A percentile compares a stretch with the other conserved stretches of the same genome.
These are phyloP conservation scores for Sebastes oblongus DNA, from an alignment of 2,797 vertebrate genomes.

Conservation along the genomic window DNA sequence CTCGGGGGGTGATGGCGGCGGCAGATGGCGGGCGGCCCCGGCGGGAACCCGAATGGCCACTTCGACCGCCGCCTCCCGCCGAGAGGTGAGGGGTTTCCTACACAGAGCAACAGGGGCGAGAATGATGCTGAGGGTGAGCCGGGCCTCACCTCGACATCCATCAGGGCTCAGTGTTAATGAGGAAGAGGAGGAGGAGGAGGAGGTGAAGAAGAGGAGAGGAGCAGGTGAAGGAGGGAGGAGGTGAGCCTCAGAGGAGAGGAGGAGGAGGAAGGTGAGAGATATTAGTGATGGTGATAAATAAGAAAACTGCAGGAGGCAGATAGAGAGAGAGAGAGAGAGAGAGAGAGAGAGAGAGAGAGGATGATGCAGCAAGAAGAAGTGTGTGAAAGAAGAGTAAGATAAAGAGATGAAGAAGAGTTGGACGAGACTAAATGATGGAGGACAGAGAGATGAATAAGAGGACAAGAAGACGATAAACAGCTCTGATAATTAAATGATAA, in stretches of 20 bases:
- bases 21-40: slow-evolving; percentile 68
- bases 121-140: slow-evolving; percentile 33
- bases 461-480: neutral
- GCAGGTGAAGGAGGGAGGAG: slow-evolving; percentile 30
- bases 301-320: slow-evolving; percentile 53
- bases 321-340: neutral
- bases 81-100: slow-evolving; percentile 56
- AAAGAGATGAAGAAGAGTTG: neutral
- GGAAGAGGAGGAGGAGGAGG: slow-evolving; percentile 25
- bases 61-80: slow-evolving; percentile 30
- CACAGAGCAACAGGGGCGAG: slow-evolving; percentile 48
- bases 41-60: slow-evolving; percentile 32
- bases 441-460: neutral
- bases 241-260: slow-evolving; percentile 23
- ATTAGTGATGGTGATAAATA: slow-evolving; percentile 65
- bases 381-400: neutral
- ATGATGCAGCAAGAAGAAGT: neutral
- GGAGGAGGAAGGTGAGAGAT: slow-evolving; percentile 46
- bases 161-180: slow-evolving; percentile 77
- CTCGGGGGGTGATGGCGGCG: neutral
- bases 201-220: slow-evolving; percentile 16
- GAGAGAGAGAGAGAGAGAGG: neutral
- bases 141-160: slow-evolving; percentile 60
- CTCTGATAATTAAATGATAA: no score
- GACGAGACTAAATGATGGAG: neutral